phyloP scores from a whole-genome alignment of 1,140 invertebrate genomes.

The Ostrea edulis region DNA sequence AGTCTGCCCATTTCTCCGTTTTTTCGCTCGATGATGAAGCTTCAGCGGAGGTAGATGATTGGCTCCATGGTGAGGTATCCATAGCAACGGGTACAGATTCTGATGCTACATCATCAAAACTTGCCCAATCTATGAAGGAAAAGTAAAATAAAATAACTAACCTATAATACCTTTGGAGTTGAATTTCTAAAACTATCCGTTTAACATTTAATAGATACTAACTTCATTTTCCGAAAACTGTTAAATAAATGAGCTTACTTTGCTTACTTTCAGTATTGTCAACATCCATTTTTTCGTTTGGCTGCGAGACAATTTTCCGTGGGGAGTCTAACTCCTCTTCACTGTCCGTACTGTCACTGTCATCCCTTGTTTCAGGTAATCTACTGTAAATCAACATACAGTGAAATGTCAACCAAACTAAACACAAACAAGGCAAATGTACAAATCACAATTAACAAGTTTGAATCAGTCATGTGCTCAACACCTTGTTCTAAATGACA shows the following conservation, averaged over 20 bases:
- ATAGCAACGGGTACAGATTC: constrained; percentile 75
- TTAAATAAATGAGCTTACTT: too few species aligned
- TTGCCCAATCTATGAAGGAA: constrained; percentile 45
- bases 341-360: constrained; percentile 76
- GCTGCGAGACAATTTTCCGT: constrained; percentile 71
- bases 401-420: neutral
- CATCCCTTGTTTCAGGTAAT: constrained; percentile 63
- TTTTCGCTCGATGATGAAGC: constrained; percentile 55
- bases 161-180: neutral
- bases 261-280: constrained; percentile 80
- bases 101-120: constrained; percentile 69
- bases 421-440: neutral
- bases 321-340: constrained; percentile 78
- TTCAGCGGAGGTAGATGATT: constrained; percentile 47
- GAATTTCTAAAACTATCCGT: neutral
- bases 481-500: too few species aligned
- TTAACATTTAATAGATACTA: neutral
- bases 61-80: constrained; percentile 77
- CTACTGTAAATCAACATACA: constrained; percentile 45
- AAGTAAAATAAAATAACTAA: neutral
- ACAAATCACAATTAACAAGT: neutral
- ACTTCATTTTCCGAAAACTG: too few species aligned
- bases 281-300: constrained; percentile 80
- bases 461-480: neutral
- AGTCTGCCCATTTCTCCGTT: constrained; percentile 74